These are phyloP conservation scores for Macquaria ambigua DNA, from an alignment of 2,113 vertebrate genomes.

Conservation along the genomic window DNA sequence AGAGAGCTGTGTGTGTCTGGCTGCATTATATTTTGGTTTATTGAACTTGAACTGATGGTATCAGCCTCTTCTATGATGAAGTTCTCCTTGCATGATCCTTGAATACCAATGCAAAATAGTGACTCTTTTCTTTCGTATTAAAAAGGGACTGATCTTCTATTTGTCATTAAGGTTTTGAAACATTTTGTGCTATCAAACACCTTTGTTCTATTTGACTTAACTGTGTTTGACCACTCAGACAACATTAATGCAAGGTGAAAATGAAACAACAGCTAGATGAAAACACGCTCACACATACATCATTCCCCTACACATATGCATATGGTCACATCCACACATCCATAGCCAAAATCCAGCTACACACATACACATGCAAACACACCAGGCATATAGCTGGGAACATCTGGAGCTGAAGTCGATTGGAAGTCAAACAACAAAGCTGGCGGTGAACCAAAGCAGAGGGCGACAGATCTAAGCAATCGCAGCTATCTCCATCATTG, in stretches of 20 bases:
- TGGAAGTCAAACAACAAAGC: slow-evolving; percentile 77
- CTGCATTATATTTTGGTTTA: slow-evolving; percentile 12
- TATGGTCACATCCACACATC: slow-evolving; percentile 41
- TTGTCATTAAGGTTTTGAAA: background rate
- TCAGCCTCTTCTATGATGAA: background rate
- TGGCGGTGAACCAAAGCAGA: slow-evolving; percentile 66
- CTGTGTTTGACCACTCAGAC: background rate
- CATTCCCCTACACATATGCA: slow-evolving; percentile 18
- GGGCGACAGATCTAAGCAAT: slow-evolving; percentile 70
- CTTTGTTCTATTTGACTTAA: background rate
- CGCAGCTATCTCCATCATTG: slow-evolving; percentile 57
- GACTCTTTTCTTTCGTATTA: background rate
- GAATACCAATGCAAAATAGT: slow-evolving; percentile 5
- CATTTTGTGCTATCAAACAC: background rate
- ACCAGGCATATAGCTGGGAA: slow-evolving; percentile 66
- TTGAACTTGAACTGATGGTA: background rate
- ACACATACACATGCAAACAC: slow-evolving; percentile 46
- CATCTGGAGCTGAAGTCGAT: slow-evolving; percentile 83
- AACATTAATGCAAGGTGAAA: slow-evolving; percentile 20
- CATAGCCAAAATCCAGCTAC: slow-evolving; percentile 18
- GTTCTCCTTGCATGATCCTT: background rate
- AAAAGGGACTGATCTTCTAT: background rate
- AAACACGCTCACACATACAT: slow-evolving; percentile 30
- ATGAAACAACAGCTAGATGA: slow-evolving; percentile 10
- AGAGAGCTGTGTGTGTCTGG: background rate